phyloP scores from a whole-genome alignment of 2,888 invertebrate genomes.

The Leptura quadrifasciata region DNA sequence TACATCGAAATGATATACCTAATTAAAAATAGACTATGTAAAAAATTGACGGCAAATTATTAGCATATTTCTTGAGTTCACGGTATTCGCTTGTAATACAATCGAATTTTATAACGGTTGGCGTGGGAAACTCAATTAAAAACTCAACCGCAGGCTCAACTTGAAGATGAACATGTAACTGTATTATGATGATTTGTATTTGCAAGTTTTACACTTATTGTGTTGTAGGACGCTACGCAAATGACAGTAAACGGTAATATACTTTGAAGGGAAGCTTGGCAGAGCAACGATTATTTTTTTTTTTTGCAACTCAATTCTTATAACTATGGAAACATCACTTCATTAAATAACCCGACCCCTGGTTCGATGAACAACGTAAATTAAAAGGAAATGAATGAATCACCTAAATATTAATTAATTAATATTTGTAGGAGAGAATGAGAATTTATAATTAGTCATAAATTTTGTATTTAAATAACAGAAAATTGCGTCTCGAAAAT shows the following conservation, averaged over 20 bases:
- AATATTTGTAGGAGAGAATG: neutral
- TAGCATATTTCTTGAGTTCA: neutral
- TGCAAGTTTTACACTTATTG: neutral
- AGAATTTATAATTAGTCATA: conserved; percentile 15
- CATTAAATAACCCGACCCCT: neutral
- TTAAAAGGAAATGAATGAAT: conserved; percentile 18
- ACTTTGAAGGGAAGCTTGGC: too few relatives aligned
- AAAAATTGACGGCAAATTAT: neutral
- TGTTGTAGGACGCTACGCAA: neutral
- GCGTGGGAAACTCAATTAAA: neutral
- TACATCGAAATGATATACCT: too few relatives aligned
- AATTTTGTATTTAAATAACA: neutral
- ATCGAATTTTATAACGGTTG: neutral
- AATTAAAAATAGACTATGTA: too few relatives aligned
- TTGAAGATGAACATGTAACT: neutral
- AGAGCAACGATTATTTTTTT: neutral
- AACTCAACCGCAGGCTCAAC: neutral
- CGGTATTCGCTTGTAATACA: neutral
- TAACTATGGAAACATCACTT: neutral
- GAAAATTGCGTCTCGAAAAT: neutral
- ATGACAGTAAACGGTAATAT: too few relatives aligned
- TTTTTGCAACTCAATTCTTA: neutral
- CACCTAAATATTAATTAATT: conserved; percentile 9
- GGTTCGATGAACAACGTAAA: neutral
- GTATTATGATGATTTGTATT: neutral